Percentiles rank a stretch among this genome's conserved stretches.
These are phyloP conservation scores for Apantesis nais DNA, from an alignment of 2,888 invertebrate genomes.

Conservation along the genomic window DNA sequence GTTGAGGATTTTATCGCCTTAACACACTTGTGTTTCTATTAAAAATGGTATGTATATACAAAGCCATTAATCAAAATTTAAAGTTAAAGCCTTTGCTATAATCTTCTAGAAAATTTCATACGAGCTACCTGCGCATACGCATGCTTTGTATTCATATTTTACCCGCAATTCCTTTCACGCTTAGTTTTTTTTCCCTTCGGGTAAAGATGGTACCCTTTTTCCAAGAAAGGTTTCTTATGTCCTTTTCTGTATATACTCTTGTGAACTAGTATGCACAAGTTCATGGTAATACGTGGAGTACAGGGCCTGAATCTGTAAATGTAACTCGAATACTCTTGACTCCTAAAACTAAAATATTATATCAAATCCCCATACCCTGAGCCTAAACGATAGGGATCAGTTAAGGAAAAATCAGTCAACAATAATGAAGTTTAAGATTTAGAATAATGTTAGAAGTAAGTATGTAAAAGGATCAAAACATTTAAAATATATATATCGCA, in stretches of 20 bases:
- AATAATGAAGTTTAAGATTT: too few species aligned
- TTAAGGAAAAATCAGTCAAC: too few species aligned
- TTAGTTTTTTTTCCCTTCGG: background rate
- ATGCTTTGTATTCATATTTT: conserved; percentile 1
- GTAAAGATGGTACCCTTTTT: background rate
- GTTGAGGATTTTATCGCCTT: too few species aligned
- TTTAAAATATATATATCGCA: too few species aligned
- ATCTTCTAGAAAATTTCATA: background rate
- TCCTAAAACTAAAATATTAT: background rate
- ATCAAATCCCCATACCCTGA: background rate
- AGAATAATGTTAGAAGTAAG: too few species aligned
- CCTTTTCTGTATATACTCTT: background rate
- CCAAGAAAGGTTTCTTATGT: background rate
- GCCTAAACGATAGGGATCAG: background rate
- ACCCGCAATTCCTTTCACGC: background rate
- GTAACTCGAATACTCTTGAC: too few species aligned
- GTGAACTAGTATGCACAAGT: background rate
- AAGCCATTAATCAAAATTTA: background rate
- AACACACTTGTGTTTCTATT: too few species aligned
- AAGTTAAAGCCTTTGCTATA: background rate
- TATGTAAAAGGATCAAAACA: too few species aligned
- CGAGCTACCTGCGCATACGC: background rate
- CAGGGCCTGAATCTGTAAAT: too few species aligned
- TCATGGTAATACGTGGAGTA: background rate
- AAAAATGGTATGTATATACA: too few species aligned